Percentiles rank a stretch among this genome's conserved stretches.
Evolutionary conservation across 2,797 vertebrate genomes (phyloP).

Genomic region (Characodon lateralis): DNA sequence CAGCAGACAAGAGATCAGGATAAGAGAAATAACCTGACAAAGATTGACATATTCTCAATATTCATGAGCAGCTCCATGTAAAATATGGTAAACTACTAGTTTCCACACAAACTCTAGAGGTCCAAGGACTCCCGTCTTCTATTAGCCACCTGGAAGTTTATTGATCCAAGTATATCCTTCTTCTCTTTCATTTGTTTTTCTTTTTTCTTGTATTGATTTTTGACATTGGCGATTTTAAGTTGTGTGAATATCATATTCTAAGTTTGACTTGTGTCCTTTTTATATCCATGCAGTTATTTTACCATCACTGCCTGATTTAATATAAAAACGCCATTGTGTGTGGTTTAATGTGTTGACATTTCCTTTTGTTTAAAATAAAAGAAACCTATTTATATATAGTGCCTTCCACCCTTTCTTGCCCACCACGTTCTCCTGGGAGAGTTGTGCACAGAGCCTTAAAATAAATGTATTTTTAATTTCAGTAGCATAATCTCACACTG

Average conservation of each 20-base stretch:
- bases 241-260: constrained; percentile 65
- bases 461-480: not conserved
- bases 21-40: constrained; percentile 46
- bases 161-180: constrained; percentile 68
- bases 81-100: constrained; percentile 34
- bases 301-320: not conserved
- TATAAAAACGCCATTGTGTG: not conserved
- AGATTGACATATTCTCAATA: constrained; percentile 45
- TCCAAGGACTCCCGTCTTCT: constrained; percentile 57
- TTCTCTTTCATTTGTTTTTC: constrained; percentile 68
- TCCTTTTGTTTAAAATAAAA: not conserved
- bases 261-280: constrained; percentile 58
- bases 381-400: not conserved
- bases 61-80: constrained; percentile 21
- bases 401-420: not conserved
- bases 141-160: constrained; percentile 72
- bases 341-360: not conserved
- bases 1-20: constrained; percentile 52
- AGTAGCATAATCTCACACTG: not conserved
- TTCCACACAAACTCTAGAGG: constrained; percentile 12
- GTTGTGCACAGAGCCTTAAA: not conserved
- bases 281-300: constrained; percentile 17
- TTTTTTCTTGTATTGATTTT: constrained; percentile 72
- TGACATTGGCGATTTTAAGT: constrained; percentile 60
- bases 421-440: not conserved